Conservation (phyloP, 2,113 vertebrate genomes). For the Planiliza haematocheilus region DNA sequence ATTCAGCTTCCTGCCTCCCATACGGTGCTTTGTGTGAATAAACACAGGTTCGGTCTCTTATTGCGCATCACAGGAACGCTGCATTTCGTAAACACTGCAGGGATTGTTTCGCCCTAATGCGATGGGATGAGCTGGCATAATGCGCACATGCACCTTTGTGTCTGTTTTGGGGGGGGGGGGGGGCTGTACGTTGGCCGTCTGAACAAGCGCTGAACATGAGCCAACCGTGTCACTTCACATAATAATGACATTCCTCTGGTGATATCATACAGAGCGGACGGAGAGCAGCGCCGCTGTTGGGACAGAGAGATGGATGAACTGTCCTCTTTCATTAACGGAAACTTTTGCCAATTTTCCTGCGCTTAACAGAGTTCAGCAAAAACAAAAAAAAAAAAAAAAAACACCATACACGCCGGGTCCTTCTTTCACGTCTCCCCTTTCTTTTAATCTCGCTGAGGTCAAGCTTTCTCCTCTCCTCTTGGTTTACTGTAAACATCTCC, state of each 20-base stretch:
- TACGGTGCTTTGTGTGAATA: constrained; percentile 11
- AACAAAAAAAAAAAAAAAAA: neutral
- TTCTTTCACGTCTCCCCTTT: constrained; percentile 27
- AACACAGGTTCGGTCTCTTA: constrained; percentile 26
- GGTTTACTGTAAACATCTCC: constrained; percentile 80
- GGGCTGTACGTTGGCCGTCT: constrained; percentile 39
- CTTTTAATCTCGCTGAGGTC: constrained; percentile 41
- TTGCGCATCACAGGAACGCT: constrained; percentile 26
- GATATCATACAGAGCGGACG: constrained; percentile 57
- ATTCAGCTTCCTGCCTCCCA: constrained; percentile 8
- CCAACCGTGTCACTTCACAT: constrained; percentile 64
- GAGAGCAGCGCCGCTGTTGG: constrained; percentile 35
- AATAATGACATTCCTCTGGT: constrained; percentile 62
- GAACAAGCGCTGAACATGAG: constrained; percentile 63
- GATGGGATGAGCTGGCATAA: constrained; percentile 36
- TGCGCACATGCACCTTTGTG: constrained; percentile 47
- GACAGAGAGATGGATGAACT: constrained; percentile 61
- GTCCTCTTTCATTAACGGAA: constrained; percentile 36
- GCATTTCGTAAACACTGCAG: constrained; percentile 59
- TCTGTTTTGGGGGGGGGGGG: constrained; percentile 17
- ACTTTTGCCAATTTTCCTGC: constrained; percentile 38
- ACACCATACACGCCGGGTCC: constrained; percentile 40
- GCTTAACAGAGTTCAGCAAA: constrained; percentile 41
- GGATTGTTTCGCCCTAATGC: constrained; percentile 63
- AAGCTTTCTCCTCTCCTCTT: constrained; percentile 24